Evolutionary conservation across 1,140 invertebrate genomes (phyloP), one percentile per base, ranked within the genome.

Genomic region (Megathymus violae): DNA sequence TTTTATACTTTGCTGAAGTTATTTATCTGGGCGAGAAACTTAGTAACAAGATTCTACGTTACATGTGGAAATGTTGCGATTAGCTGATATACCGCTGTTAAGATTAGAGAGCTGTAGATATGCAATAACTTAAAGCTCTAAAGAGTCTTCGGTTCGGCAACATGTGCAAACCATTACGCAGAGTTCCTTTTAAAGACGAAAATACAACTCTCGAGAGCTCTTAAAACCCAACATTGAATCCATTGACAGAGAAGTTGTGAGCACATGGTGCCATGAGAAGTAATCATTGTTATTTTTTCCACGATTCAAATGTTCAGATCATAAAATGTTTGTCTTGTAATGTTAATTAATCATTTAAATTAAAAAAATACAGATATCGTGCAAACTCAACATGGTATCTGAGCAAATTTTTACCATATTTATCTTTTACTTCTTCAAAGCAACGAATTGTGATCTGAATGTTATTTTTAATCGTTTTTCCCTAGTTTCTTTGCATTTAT

Each of bases 401-500:
- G 4, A 9, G 3, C 27, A n/a, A n/a, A 9, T 9, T 31, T 31
- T 31, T 22, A 22, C 19, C 19, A 22, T 9, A 16, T 48, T 27
- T 27, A 51, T 19, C 15, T 38, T 19, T 51, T 36, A n/a, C 7
- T 31, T 34, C 9, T 31, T 31, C 1, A 9, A 31, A 31, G 1
- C 9, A 41, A 25, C 22, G 22, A 41, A 41, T 31, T 4, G 27
- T 31, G 27, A n/a, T 47, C 11, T 36, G n/a, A 41, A 41, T 41
- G 16, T 41, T 25, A 9, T 41, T 40, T 41, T 54, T 13, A 25
- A 40, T 54, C 15, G 36, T 41, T 25, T 25, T 11, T 19, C 36
- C 15, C 41, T 54, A 54, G 7, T 54, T 54, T 54, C 41, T 41
- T 41, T 54, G 34, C 38, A 3, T 38, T 52, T 52, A 38, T 22